Evolutionary conservation across 2,797 vertebrate genomes (phyloP), one percentile per base, ranked within the genome.

Genomic region (Cuniculus paca): DNA sequence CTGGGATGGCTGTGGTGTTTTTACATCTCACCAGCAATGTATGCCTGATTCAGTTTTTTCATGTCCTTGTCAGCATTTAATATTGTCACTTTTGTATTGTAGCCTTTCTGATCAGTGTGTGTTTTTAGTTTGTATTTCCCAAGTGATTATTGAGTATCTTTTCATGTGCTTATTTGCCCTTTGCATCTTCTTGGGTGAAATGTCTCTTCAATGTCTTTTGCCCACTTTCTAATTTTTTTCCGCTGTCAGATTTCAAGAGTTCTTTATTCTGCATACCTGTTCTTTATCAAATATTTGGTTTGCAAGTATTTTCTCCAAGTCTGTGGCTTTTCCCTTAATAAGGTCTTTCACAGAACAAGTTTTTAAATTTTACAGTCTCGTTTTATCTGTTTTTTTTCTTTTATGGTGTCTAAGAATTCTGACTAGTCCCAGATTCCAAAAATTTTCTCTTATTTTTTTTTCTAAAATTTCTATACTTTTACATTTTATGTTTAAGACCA

Each of bases 281-380:
- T 17, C 8, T 68, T 88, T 83, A 77, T 86, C 88, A 85, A n/a
- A 58, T 63, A 90, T 52, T 50, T 87, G 11, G n/a, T 86, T 91
- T 95, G 50, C 39, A 96, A 54, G 72, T 93, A 91, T 92, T 94
- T 92, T 94, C 50, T 88, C 26, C 81, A 83, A 87, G 22, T 83
- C 42, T 81, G 24, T 65, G 94, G 61, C 75, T 88, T 96, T 90
- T 88, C 81, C 11, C 20, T 84, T 87, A 75, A 61, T 28, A 56
- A 13, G 26, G 19, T 77, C 42, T 94, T 90, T 84, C 22, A 48
- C 19, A 65, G 11, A 89, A 6, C 48, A 91, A 74, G 28, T 75
- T 94, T 83, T 90, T 54, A 80, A 79, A 88, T 95, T 90, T 90
- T 56, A 58, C 54, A 91, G 45, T 85, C 24, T 6, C 77, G 0